Conservation (phyloP, 2,888 invertebrate genomes). For the Ethmia dodecea region DNA sequence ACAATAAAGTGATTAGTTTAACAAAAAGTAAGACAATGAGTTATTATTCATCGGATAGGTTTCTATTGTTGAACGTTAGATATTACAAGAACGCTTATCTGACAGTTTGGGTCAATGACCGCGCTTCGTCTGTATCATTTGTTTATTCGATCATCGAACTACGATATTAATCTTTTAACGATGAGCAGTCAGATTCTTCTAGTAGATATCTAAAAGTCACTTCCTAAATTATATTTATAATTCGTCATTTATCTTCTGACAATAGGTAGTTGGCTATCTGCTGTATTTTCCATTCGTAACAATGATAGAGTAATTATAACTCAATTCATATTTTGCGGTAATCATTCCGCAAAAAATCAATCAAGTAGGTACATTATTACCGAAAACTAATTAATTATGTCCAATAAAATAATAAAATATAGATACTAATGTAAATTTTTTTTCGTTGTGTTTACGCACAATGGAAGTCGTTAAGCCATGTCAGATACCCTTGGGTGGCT, state of each 20-base stretch:
- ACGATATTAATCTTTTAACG: conserved; percentile 64
- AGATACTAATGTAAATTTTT: too few species aligned
- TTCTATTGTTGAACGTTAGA: conserved; percentile 59
- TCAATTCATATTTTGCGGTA: too few species aligned
- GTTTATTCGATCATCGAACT: conserved; percentile 63
- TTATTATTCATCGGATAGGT: conserved; percentile 69
- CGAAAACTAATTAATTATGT: too few species aligned
- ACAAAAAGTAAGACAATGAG: conserved; percentile 75
- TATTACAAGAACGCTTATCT: conserved; percentile 48
- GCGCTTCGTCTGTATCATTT: conserved; percentile 55
- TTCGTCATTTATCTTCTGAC: conserved; percentile 58
- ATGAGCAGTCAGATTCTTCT: conserved; percentile 59
- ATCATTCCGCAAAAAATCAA: too few species aligned
- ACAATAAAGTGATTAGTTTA: conserved; percentile 76
- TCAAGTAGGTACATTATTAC: too few species aligned
- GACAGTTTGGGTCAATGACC: conserved; percentile 56
- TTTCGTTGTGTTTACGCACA: too few species aligned
- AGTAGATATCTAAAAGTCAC: conserved; percentile 51
- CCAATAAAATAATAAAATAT: too few species aligned
- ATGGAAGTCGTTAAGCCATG: too few species aligned
- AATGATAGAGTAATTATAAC: too few species aligned
- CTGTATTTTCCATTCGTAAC: too few species aligned
- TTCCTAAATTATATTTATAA: conserved; percentile 47
- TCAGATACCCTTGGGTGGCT: too few species aligned
- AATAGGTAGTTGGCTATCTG: too few species aligned